These are phyloP conservation scores for Asarcornis scutulata DNA, from an alignment of 2,113 vertebrate species.

Conservation along the genomic window DNA sequence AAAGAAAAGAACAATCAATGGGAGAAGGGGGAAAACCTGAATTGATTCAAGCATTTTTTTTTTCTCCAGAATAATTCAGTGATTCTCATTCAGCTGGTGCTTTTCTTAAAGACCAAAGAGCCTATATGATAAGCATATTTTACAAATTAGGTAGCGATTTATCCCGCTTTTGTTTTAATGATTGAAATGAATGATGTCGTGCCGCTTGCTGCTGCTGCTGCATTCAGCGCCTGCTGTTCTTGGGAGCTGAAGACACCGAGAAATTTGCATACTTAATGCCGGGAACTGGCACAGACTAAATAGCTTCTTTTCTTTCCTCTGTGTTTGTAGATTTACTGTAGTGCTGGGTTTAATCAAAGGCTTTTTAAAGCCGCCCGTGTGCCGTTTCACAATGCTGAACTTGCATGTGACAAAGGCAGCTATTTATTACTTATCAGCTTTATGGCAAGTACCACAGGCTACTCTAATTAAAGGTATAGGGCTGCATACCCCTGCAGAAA, in stretches of 20 bases:
- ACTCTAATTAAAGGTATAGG: conserved; percentile 70
- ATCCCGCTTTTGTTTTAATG: conserved; percentile 81
- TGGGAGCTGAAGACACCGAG: conserved; percentile 74
- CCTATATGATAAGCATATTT: conserved; percentile 79
- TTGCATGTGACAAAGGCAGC: conserved; percentile 73
- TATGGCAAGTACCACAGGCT: conserved; percentile 65
- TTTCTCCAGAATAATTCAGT: conserved; percentile 63
- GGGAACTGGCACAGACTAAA: conserved; percentile 79
- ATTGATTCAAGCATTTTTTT: conserved; percentile 35
- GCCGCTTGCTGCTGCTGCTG: conserved; percentile 70
- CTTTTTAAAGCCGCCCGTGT: conserved; percentile 75
- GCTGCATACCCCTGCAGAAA: conserved; percentile 57
- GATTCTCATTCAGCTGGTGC: conserved; percentile 75
- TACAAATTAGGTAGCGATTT: conserved; percentile 80
- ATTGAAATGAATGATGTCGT: conserved; percentile 81
- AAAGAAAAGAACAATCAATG: conserved; percentile 60
- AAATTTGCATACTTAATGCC: conserved; percentile 81
- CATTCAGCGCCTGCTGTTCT: conserved; percentile 78
- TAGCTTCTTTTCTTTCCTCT: conserved; percentile 75
- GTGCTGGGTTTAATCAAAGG: conserved; percentile 79
- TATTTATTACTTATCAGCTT: conserved; percentile 79
- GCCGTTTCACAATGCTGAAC: conserved; percentile 74
- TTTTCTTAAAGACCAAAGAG: conserved; percentile 77
- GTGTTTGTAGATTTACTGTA: conserved; percentile 78
- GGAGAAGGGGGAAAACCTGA: conserved; percentile 20